Evolutionary conservation across 2,113 vertebrate species (phyloP).

Genomic region (Meles meles): DNA sequence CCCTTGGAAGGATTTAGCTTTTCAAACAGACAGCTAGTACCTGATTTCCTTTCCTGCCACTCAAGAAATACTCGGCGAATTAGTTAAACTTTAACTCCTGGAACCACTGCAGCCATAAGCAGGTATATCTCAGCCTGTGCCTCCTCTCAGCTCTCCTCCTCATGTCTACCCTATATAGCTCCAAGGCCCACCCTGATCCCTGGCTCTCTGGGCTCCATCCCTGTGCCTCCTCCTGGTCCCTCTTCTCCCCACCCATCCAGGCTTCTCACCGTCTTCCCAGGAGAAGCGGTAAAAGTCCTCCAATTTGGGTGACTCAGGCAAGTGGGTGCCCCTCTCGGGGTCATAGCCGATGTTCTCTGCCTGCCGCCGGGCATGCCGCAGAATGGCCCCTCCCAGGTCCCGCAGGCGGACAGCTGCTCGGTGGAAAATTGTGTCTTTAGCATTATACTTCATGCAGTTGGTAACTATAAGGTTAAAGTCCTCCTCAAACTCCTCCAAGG

Average conservation of each 20-base stretch:
- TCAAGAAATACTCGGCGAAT: background rate
- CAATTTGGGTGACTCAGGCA: slow-evolving; percentile 91
- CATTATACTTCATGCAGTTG: slow-evolving; percentile 98
- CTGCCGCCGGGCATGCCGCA: slow-evolving; percentile 94
- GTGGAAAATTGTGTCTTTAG: slow-evolving; percentile 97
- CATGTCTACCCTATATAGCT: background rate
- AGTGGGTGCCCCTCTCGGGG: slow-evolving; percentile 90
- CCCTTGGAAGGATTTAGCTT: background rate
- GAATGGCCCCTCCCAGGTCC: slow-evolving; percentile 92
- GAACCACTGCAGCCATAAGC: background rate
- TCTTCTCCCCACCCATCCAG: background rate
- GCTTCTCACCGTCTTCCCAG: slow-evolving; percentile 94
- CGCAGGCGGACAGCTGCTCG: slow-evolving; percentile 93
- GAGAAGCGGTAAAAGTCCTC: slow-evolving; percentile 96
- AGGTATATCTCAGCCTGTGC: background rate
- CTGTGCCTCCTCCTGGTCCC: background rate
- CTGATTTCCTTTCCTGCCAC: background rate
- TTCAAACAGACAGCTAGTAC: background rate
- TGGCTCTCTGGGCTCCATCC: background rate
- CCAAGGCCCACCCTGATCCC: background rate
- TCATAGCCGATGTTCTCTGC: slow-evolving; percentile 94
- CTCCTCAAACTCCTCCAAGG: slow-evolving; percentile 93
- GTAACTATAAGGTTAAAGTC: slow-evolving; percentile 98
- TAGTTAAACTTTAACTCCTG: background rate
- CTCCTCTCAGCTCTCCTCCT: background rate